phyloP scores from a whole-genome alignment of 2,888 invertebrate species.

The Rhagophthalmus giganteus region DNA sequence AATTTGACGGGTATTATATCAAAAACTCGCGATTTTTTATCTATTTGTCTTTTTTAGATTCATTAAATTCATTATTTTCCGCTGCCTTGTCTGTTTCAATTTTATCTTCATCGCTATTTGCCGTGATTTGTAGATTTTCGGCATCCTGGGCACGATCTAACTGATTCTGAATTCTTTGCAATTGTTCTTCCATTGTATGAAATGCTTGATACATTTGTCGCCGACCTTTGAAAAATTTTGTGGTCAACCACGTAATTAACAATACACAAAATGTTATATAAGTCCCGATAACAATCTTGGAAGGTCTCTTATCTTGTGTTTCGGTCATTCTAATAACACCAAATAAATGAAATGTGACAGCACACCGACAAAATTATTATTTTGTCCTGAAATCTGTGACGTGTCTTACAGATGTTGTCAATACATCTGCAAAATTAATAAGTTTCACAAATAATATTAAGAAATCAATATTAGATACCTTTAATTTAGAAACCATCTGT shows the following conservation, averaged over 20 bases:
- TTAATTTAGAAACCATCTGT: background rate
- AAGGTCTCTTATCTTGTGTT: slow-evolving; percentile 9
- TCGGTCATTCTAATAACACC: slow-evolving; percentile 9
- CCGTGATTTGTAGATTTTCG: slow-evolving; percentile 30
- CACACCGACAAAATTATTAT: too few species aligned
- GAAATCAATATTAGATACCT: background rate
- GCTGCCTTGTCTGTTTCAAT: slow-evolving; percentile 3
- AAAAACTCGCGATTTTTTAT: background rate
- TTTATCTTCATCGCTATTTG: background rate
- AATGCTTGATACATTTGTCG: slow-evolving; percentile 47
- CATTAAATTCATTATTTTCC: background rate
- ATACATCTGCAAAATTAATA: background rate
- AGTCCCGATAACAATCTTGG: slow-evolving; percentile 18
- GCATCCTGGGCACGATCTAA: slow-evolving; percentile 4
- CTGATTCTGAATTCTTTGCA: slow-evolving; percentile 47
- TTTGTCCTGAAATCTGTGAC: background rate
- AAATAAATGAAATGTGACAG: too few species aligned
- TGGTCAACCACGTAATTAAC: slow-evolving; percentile 46
- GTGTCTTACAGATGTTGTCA: background rate
- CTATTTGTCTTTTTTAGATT: background rate
- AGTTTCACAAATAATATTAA: background rate
- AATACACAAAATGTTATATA: slow-evolving; percentile 44
- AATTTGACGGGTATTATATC: background rate
- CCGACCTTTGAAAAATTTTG: slow-evolving; percentile 45
- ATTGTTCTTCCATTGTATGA: slow-evolving; percentile 50